Percentiles rank a stretch among this genome's conserved stretches.
phyloP scores from a whole-genome alignment of 2,797 vertebrate genomes.

The Momotus momota region DNA sequence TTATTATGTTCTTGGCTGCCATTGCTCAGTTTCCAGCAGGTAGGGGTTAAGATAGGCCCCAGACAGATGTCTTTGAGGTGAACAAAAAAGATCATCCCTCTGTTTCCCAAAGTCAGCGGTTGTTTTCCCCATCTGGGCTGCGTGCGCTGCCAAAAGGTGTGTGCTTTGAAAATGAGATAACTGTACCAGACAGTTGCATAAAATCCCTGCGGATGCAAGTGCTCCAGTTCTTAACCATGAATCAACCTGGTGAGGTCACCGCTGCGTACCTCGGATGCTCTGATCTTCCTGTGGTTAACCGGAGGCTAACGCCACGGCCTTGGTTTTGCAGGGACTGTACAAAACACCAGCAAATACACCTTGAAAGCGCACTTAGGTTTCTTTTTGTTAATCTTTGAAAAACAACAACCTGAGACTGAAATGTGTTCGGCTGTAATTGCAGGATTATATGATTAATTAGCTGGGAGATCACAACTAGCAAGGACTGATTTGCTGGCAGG shows the following conservation, averaged over 20 bases:
- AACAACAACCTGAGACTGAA: neutral
- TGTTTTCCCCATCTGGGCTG: rapidly evolving
- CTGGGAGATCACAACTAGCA: neutral
- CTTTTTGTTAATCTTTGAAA: neutral
- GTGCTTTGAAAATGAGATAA: neutral
- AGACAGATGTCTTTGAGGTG: rapidly evolving
- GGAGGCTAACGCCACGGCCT: rapidly evolving
- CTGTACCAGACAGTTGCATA: neutral
- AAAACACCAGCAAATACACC: rapidly evolving
- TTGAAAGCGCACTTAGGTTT: rapidly evolving
- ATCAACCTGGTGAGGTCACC: neutral
- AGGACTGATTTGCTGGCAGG: neutral
- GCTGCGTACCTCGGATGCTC: rapidly evolving
- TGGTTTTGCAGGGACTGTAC: rapidly evolving
- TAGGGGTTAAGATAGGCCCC: rapidly evolving
- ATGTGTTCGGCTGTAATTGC: neutral
- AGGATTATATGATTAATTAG: neutral
- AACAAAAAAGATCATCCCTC: neutral
- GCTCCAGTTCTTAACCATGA: neutral
- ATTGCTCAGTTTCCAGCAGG: neutral
- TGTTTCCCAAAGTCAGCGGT: neutral
- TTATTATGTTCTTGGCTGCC: rapidly evolving
- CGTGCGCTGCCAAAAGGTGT: neutral
- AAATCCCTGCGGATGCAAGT: neutral
- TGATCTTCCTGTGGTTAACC: neutral